Conservation (phyloP, 1,140 invertebrate genomes). For the Oscheius sp. region DNA sequence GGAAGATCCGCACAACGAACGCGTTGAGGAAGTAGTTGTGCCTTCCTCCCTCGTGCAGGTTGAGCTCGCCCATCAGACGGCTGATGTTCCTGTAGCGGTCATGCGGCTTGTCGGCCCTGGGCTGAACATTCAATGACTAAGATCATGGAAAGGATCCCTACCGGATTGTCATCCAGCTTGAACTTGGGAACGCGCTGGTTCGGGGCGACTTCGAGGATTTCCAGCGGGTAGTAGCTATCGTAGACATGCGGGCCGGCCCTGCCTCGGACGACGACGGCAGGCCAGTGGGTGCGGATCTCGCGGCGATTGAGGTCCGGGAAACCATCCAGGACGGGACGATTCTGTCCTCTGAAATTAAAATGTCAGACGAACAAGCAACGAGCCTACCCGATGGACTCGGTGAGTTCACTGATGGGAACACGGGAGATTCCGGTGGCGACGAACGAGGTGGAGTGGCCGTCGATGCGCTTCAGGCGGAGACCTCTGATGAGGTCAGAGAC, state of each 20-base stretch:
- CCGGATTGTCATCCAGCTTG: slow-evolving; percentile 11
- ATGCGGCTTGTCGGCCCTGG: slow-evolving; percentile 5
- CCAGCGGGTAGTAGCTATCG: slow-evolving; percentile 17
- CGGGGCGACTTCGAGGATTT: slow-evolving; percentile 1
- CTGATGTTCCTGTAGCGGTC: slow-evolving; percentile 7
- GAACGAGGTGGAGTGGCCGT: neutral
- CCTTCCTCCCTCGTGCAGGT: neutral
- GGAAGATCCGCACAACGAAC: neutral
- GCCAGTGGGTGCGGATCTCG: slow-evolving; percentile 6
- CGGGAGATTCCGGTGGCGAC: neutral
- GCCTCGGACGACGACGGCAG: slow-evolving; percentile 2
- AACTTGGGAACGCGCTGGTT: slow-evolving; percentile 18
- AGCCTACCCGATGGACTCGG: no score
- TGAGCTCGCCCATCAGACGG: neutral
- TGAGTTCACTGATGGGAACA: neutral
- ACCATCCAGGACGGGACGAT: neutral
- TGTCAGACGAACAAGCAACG: no score
- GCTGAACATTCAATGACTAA: neutral
- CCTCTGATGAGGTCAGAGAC: neutral
- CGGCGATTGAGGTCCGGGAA: neutral
- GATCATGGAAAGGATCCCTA: neutral
- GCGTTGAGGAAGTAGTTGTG: neutral
- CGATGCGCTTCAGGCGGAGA: neutral
- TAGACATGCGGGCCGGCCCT: neutral
- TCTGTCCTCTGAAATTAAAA: neutral